Evolutionary conservation across 2,113 vertebrate genomes (phyloP), one percentile per base, ranked within the genome.

Genomic region (Callocephalon fimbriatum): DNA sequence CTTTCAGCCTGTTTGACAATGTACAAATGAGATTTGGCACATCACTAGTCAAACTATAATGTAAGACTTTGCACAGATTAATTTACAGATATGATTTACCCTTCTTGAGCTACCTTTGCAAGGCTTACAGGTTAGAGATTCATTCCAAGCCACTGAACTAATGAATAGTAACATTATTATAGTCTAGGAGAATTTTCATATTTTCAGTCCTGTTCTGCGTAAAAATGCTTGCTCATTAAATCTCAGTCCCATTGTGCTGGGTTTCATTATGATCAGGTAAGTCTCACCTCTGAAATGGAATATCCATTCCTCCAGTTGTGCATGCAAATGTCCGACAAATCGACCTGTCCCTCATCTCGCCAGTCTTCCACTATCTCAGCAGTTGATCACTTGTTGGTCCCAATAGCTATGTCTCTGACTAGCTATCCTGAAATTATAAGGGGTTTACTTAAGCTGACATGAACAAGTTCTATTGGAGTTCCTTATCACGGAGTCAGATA

Each of bases 281-380:
- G 72, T 12, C 0, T 70, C 76, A 40, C 18, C 65, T 50, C 50
- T 83, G 48, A 86, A 50, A 59, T 23, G 18, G 72, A 61, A 58
- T 54, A 78, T 45, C 35, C 17, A 3, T 78, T 86, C 1, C 31
- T 5, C 5, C 1, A 42, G 6, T 4, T 68, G n/a, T 56, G 7
- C 38, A 47, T 62, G 15, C 29, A 68, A 37, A 62, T 23, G 8
- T 44, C 50, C 29, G 20, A 31, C 7, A 59, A 65, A 59, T 59
- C 0, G 1, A 23, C 35, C 26, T 74, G 15, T 47, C 4, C 15
- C 35, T 71, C n/a, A 26, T n/a, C 37, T 77, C 0, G 0, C 53
- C 10, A 14, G 22, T 61, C 13, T 66, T 10, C 37, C 12, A 1
- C 25, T 47, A 7, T 25, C 44, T 86, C 54, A 37, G 44, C 44